Conservation (phyloP, 64 coral and sea anemone species). For the Cladopsammia gracilis region DNA sequence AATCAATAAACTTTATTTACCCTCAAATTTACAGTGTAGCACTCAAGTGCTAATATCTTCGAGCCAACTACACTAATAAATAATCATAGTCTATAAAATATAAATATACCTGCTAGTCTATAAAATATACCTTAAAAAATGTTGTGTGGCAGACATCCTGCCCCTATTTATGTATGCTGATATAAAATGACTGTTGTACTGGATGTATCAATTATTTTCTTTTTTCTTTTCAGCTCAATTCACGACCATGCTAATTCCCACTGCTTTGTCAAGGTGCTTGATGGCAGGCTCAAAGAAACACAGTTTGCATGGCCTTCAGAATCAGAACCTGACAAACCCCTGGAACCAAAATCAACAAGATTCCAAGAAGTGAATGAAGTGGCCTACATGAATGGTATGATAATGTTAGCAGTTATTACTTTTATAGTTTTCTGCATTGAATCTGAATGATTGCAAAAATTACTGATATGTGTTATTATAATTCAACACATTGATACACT, state of each 20-base stretch:
- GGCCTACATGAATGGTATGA: slow-evolving; percentile 92
- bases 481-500: too few species aligned
- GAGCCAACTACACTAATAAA: too few species aligned
- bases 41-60: too few species aligned
- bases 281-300: slow-evolving; percentile 88
- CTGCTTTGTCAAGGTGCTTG: slow-evolving; percentile 95
- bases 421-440: not conserved
- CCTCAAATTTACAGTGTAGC: too few species aligned
- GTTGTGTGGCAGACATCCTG: too few species aligned
- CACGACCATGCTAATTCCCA: slow-evolving; percentile 94
- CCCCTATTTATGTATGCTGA: too few species aligned
- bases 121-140: too few species aligned
- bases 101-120: too few species aligned
- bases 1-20: too few species aligned
- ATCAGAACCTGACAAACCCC: slow-evolving; percentile 64
- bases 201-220: not conserved
- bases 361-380: slow-evolving; percentile 80
- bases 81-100: too few species aligned
- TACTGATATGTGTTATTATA: too few species aligned
- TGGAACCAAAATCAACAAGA: slow-evolving; percentile 58
- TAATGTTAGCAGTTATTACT: not conserved
- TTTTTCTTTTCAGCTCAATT: slow-evolving; percentile 67
- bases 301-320: slow-evolving; percentile 87
- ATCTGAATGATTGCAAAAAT: too few species aligned
- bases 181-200: not conserved